Evolutionary conservation across 1,140 invertebrate species (phyloP).

Genomic region (Chironomus tepperi): DNA sequence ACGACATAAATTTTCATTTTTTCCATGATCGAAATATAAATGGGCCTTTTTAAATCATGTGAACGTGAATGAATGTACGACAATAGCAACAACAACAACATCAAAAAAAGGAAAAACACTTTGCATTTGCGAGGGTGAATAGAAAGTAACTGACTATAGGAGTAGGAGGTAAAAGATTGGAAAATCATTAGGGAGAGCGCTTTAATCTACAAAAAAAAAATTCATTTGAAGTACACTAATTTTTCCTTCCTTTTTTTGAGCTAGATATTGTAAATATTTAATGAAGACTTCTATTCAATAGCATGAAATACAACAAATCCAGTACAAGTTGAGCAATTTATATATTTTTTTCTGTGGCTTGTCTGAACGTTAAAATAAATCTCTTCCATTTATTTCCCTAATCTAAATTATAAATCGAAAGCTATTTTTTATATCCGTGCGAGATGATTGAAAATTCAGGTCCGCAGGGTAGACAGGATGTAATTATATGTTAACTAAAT

Average conservation of each 20-base stretch:
- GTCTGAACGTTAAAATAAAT: no score
- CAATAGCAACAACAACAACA: neutral
- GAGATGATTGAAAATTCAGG: neutral
- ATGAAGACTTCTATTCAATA: neutral
- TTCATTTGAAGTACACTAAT: neutral
- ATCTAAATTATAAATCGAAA: no score
- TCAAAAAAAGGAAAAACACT: no score
- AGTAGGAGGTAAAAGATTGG: neutral
- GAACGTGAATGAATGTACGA: neutral
- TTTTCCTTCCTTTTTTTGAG: neutral
- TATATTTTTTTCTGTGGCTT: no score
- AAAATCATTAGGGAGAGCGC: neutral
- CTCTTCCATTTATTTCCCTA: no score
- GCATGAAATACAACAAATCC: no score
- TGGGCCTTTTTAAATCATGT: slow-evolving; percentile 2
- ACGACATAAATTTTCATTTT: no score
- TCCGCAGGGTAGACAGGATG: neutral
- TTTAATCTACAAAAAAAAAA: slow-evolving; percentile 8
- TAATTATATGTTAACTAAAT: slow-evolving; percentile 15
- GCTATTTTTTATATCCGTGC: neutral
- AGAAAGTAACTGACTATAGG: neutral
- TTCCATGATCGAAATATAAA: slow-evolving; percentile 4
- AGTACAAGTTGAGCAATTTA: no score
- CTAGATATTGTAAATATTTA: slow-evolving; percentile 2
- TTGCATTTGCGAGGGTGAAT: neutral